phyloP scores from a whole-genome alignment of 2,113 vertebrate genomes.

The Dermatemys mawii region DNA sequence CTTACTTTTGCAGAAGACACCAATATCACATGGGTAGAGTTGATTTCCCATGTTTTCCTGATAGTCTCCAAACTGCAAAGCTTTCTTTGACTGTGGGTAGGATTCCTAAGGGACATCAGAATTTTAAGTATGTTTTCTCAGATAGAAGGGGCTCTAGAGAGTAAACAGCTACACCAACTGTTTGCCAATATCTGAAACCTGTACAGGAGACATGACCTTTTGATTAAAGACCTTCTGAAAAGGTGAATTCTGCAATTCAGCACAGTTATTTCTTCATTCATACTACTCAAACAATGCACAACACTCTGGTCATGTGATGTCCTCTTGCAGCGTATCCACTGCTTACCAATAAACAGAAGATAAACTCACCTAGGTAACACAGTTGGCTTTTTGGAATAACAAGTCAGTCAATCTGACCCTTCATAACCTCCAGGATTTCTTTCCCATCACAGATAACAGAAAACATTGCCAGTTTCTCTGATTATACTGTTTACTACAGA shows the following conservation, averaged over 20 bases:
- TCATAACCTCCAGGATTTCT: not conserved
- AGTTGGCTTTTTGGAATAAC: not conserved
- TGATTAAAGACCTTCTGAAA: not conserved
- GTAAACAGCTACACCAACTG: not conserved
- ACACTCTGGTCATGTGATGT: not conserved
- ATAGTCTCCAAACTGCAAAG: too few relatives aligned
- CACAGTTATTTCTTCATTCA: slow-evolving; percentile 21
- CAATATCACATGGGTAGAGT: too few relatives aligned
- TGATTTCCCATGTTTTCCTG: too few relatives aligned
- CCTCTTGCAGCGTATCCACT: not conserved
- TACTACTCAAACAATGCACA: not conserved
- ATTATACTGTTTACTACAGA: not conserved
- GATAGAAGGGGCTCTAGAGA: slow-evolving; percentile 17
- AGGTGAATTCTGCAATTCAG: slow-evolving; percentile 6
- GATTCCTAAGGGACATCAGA: too few relatives aligned
- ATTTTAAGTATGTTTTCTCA: not conserved
- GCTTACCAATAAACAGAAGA: not conserved
- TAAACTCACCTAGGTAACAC: not conserved
- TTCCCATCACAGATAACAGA: not conserved
- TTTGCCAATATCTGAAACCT: slow-evolving; percentile 12
- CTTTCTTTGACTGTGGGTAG: too few relatives aligned
- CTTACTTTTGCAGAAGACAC: too few relatives aligned
- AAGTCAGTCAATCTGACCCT: not conserved
- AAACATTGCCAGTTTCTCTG: not conserved
- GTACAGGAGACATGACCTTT: not conserved